Base-by-base conservation (phyloP, 1,140 invertebrate genomes). In the Euwallacea fornicatus region DNA sequence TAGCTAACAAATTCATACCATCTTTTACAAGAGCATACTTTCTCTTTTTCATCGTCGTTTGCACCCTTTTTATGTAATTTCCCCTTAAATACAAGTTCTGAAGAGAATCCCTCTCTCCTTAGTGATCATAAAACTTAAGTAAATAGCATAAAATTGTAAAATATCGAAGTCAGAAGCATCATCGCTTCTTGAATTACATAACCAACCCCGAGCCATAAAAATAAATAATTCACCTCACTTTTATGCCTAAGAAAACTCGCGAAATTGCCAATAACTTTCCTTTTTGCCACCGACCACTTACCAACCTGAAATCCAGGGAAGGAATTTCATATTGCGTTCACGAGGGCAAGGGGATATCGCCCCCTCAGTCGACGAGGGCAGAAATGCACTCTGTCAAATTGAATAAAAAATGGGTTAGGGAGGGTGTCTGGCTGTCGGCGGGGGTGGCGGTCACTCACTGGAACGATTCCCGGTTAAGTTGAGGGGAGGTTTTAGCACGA, bases 321-420 rank as follows among this genome's bases (percentile, higher is more conserved):
- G 46, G 46, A 50, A 50, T 50, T 50, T 50, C 13, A 50, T 50
- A 33, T 33, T 33, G 9, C 46, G 46, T 50, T 50, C 46, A 50
- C 9, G 46, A 50, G 55, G 55, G 55, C 13, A 15, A 58, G 16
- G 16, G 55, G 9, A 58, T n/a, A 60, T 63, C 42, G 16, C 63
- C 63, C 63, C 63, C 41, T 65, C 44, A 13, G 21, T 33, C 16
- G 2, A 50, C 21, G 11, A 53, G 8, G 62, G 42, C 42, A 56
- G 64, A 54, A 65, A 65, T 54, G 62, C 47, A 50, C 44, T 65
- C 6, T 10, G 61, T 7, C 54, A 56, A 66, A 66, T 66, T 15
- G 42, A 58, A 56, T 66, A 66, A 66, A 66, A 66, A 66, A 66
- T 66, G 50, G 64, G 64, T 66, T 66, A 66, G 64, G 64, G 64